Evolutionary conservation across 2,888 invertebrate species (phyloP), one percentile per base, ranked within the genome.

Genomic region (Gymnocheta viridis): DNA sequence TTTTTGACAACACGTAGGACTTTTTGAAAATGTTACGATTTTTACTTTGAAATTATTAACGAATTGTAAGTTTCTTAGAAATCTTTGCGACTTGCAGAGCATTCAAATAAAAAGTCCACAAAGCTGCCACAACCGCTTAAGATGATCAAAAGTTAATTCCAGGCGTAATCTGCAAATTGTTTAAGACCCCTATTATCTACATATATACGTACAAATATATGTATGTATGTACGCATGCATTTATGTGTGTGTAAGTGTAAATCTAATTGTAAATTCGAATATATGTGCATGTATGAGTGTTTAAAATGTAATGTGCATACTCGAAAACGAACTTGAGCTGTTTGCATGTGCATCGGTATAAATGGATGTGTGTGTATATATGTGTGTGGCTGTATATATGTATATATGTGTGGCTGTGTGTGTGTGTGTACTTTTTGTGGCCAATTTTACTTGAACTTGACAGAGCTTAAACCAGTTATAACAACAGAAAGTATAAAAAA

Each of bases 391-490:
- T 29, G n/a, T 29, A 9, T 10, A 24, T 38, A 14, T 24, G 7
- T 35, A 6, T 69, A 27, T 51, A n/a, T 69, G 4, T 66, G 41
- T 27, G 35, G 12, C 1, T 54, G 41, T 32, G 7, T 29, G 49
- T 35, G 27, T 41, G 19, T 58, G 29, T 2, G 4, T n/a, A n/a
- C n/a, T n/a, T 32, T 24, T 24, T 69, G 29, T 35, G 49, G 27
- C 9, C n/a, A 56, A 56, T 49, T 70, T 82, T 60, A 78, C 81
- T 76, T 85, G 82, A 81, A 82, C 79, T 82, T 82, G 85, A 80
- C 74, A 74, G 27, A 69, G 74, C 67, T 58, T 22, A 35, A 76
- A 49, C 14, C 49, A 41, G 44, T 19, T 27, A 17, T 29, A 51
- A 12, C 29, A 44, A 32, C 38, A 60, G 4, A 38, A 49, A 77